Evolutionary conservation across 2,888 invertebrate genomes (phyloP).

Genomic region (Prenolepis imparis): DNA sequence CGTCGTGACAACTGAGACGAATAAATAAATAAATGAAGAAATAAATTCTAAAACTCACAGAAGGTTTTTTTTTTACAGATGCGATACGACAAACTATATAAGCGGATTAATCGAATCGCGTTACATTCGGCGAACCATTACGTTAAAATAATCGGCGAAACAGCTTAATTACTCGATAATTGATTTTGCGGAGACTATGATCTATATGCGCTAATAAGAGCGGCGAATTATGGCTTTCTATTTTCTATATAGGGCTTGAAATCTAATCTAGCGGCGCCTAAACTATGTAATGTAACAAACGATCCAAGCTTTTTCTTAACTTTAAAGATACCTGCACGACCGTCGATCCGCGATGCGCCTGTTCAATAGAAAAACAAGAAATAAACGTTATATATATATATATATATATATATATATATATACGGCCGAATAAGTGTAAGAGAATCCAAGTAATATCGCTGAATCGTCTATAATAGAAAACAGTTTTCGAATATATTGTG

Average conservation of each 20-base stretch:
- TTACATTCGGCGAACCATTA: neutral
- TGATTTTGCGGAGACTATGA: neutral
- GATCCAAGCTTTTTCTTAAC: conserved; percentile 50
- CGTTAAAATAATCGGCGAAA: neutral
- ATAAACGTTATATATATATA: conserved; percentile 69
- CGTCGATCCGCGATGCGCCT: conserved; percentile 75
- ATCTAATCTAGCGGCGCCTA: conserved; percentile 70
- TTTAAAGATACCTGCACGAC: conserved; percentile 74
- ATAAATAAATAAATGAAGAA: neutral
- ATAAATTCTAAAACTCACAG: neutral
- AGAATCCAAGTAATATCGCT: neutral
- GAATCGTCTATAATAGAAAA: neutral
- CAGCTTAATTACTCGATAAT: neutral
- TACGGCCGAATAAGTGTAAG: conserved; percentile 50
- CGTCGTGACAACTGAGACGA: neutral
- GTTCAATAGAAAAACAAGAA: conserved; percentile 75
- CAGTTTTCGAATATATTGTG: neutral
- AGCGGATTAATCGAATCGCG: neutral
- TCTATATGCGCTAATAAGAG: conserved; percentile 60
- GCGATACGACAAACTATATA: neutral
- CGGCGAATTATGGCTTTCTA: conserved; percentile 51
- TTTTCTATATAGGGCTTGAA: conserved; percentile 57
- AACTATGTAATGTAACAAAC: conserved; percentile 59
- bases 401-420: too few species aligned
- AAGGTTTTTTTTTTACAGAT: neutral